Evolutionary conservation across 2,888 invertebrate species (phyloP).

Genomic region (Ecdyonurus torrentis): DNA sequence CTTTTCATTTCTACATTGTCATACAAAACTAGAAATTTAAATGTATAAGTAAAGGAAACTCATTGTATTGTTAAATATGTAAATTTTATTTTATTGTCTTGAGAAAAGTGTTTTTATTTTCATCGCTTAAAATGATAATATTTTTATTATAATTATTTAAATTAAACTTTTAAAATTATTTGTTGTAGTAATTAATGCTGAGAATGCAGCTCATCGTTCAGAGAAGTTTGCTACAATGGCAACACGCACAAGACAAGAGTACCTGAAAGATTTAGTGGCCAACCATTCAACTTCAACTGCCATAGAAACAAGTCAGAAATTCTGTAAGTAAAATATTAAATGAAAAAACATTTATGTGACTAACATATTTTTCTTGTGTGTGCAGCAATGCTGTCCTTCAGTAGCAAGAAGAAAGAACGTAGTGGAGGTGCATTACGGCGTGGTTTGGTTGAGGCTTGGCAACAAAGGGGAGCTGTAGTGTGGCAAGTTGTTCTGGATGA

Average conservation of each 20-base stretch:
- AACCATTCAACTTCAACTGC: slow-evolving; percentile 67
- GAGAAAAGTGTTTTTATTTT: neutral
- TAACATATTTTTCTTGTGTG: slow-evolving; percentile 13
- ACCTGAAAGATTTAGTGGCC: slow-evolving; percentile 78
- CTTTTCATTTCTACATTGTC: neutral
- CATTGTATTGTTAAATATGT: slow-evolving; percentile 1
- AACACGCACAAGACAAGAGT: slow-evolving; percentile 85
- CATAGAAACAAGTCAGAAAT: slow-evolving; percentile 71
- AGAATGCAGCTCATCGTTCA: slow-evolving; percentile 89
- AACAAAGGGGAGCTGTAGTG: slow-evolving; percentile 58
- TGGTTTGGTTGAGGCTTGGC: slow-evolving; percentile 46
- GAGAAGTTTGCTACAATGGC: slow-evolving; percentile 97
- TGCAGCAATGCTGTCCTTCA: slow-evolving; percentile 55
- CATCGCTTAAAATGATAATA: neutral
- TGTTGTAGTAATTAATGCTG: slow-evolving; percentile 70
- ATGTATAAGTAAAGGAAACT: neutral
- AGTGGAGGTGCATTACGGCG: slow-evolving; percentile 43
- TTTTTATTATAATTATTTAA: neutral
- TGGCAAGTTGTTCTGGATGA: slow-evolving; percentile 64
- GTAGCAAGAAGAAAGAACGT: slow-evolving; percentile 62
- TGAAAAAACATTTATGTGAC: slow-evolving; percentile 3
- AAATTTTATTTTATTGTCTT: neutral
- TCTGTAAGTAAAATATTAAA: slow-evolving; percentile 43
- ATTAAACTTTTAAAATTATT: slow-evolving; percentile 6
- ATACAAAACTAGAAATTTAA: slow-evolving; percentile 1